Evolutionary conservation across 2,797 vertebrate species (phyloP), one percentile per base, ranked within the genome.

Genomic region (Gouania willdenowi): DNA sequence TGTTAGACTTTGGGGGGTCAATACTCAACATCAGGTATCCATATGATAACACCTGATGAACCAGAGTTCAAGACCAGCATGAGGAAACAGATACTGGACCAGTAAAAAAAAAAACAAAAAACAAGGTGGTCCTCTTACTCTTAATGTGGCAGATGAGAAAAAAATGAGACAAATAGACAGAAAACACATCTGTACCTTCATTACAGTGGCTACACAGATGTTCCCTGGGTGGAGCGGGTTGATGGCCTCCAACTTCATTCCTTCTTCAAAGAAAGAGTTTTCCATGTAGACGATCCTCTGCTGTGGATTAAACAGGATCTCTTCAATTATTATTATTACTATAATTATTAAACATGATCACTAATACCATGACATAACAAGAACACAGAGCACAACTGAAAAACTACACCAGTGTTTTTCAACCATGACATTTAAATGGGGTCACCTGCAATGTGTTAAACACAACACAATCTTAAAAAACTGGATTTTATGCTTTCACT

Each of bases 221-320:
- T 87, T 97, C 44, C 93, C 92, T 62, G 97, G 79, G 50, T 97
- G 98, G 27, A 98, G 81, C 1, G 94, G 96, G 60, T 98, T 94
- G 3, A 98, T 93, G 26, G 92, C 94, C 71, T 98, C 96, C 37
- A 98, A 78, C 66, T 98, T 98, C 96, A 98, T 98, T 29, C 93
- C 92, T 53, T 87, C 84, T 46, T 92, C 87, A 50, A 97, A 98
- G 90, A 92, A 98, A 6, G 87, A 79, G 0, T 90, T 91, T 28
- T 91, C 88, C 31, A 94, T 91, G 76, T 92, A 98, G 45, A 94
- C 93, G 4, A 85, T 83, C 41, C 92, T 90, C n/a, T 90, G 91
- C 95, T 98, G 75, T 2, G 29, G 26, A 44, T 12, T 26, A 23
- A 7, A 72, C 2, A 5, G 1, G 6, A 19, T 6, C 9, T 28